These are phyloP conservation scores for Globia sparganii DNA, from an alignment of 2,888 invertebrate species.

Conservation along the genomic window DNA sequence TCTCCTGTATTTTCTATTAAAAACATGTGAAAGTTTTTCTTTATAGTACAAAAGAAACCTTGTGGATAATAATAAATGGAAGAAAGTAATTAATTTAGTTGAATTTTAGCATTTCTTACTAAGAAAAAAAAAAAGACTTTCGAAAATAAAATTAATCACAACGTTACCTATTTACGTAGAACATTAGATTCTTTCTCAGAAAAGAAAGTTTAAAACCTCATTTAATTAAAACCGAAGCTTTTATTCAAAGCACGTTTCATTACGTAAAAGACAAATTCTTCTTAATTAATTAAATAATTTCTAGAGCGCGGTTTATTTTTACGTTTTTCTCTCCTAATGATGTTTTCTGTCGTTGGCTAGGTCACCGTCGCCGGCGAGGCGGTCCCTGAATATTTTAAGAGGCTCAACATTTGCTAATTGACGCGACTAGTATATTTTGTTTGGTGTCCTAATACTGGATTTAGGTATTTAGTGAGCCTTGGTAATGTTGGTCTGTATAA, in stretches of 20 bases:
- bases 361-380: constrained; percentile 40
- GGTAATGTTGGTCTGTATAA: constrained; percentile 1
- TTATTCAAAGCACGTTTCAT: constrained; percentile 78
- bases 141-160: constrained; percentile 3
- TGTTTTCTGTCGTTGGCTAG: constrained; percentile 71
- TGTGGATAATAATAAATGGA: not conserved
- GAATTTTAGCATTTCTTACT: not conserved
- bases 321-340: constrained; percentile 70
- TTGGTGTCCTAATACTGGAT: constrained; percentile 21
- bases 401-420: constrained; percentile 70
- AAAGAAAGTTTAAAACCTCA: constrained; percentile 63
- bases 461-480: constrained; percentile 16
- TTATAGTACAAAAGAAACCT: not conserved
- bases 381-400: constrained; percentile 76
- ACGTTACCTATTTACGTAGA: constrained; percentile 37
- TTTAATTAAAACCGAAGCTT: constrained; percentile 77
- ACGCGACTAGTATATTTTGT: constrained; percentile 53
- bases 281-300: constrained; percentile 81
- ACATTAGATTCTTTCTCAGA: constrained; percentile 33
- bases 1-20: not conserved
- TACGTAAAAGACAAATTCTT: constrained; percentile 78
- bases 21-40: not conserved
- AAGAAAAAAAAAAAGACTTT: not conserved
- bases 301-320: constrained; percentile 71
- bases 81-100: not conserved